phyloP scores from a whole-genome alignment of 2,888 invertebrate species.

The Apocheima hispidaria region DNA sequence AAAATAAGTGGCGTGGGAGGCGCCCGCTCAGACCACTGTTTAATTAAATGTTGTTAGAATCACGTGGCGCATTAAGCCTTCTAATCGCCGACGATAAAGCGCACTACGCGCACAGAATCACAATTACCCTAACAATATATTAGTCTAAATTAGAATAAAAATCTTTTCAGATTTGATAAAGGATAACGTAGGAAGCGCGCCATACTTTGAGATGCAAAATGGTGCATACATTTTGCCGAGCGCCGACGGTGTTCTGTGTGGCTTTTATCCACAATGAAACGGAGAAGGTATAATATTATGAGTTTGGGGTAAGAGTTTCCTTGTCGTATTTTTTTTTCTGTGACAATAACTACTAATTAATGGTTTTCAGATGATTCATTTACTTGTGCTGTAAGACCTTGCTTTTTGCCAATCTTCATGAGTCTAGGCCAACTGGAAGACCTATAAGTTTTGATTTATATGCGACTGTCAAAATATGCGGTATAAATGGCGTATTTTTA shows the following conservation, averaged over 20 bases:
- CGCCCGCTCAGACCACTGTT: conserved; percentile 38
- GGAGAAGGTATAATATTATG: no score
- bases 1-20: conserved; percentile 3
- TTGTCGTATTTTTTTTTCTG: no score
- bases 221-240: conserved; percentile 57
- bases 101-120: conserved; percentile 65
- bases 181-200: conserved; percentile 50
- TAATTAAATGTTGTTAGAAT: conserved; percentile 56
- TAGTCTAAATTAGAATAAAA: conserved; percentile 63
- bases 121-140: conserved; percentile 58
- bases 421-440: no score
- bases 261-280: conserved; percentile 40
- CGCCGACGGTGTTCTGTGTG: conserved; percentile 28
- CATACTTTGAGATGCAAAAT: conserved; percentile 59
- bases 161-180: conserved; percentile 52
- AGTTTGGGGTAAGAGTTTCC: no score
- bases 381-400: no score
- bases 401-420: no score
- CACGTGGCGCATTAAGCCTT: conserved; percentile 61
- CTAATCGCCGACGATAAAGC: conserved; percentile 64
- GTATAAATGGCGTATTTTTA: no score
- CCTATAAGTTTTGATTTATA: no score
- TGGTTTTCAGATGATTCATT: no score
- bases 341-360: no score
- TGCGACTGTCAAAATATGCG: no score